These are phyloP conservation scores for Neomonachus schauinslandi DNA, from an alignment of 2,113 vertebrate genomes.

Conservation along the genomic window DNA sequence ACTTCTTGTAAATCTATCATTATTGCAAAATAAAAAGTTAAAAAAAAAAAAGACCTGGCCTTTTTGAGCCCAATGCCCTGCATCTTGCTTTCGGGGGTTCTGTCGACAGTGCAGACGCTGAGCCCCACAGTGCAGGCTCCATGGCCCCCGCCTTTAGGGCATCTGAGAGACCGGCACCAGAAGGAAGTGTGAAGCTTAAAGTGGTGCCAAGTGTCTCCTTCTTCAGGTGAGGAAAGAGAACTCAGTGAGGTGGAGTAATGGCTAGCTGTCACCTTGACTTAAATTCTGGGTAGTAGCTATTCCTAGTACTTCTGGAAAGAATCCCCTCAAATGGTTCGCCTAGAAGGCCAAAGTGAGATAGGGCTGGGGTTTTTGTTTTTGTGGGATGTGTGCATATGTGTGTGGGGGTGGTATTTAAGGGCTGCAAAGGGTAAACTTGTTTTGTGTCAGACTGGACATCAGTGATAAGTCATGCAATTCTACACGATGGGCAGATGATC, in stretches of 20 bases:
- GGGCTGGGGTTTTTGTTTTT: background rate
- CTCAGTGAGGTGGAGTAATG: background rate
- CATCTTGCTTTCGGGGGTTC: background rate
- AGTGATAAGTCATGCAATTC: background rate
- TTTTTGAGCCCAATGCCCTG: background rate
- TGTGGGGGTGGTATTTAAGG: background rate
- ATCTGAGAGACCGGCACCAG: background rate
- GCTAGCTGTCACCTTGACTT: background rate
- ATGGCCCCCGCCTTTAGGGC: background rate
- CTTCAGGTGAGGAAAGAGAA: background rate
- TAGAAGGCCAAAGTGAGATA: background rate
- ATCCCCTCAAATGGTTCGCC: background rate
- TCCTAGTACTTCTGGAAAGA: too few species aligned
- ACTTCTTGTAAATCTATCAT: background rate
- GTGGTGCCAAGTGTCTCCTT: background rate
- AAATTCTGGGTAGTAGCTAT: background rate
- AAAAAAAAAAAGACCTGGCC: background rate
- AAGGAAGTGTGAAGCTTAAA: background rate
- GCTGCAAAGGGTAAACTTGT: background rate
- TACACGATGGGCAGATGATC: background rate
- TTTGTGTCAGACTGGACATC: background rate
- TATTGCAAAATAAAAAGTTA: background rate
- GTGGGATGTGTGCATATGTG: background rate
- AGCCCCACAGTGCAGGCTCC: background rate
- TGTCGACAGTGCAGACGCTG: accelerated